Evolutionary conservation across 1,140 invertebrate genomes (phyloP).

Genomic region (Drosophila melanica): DNA sequence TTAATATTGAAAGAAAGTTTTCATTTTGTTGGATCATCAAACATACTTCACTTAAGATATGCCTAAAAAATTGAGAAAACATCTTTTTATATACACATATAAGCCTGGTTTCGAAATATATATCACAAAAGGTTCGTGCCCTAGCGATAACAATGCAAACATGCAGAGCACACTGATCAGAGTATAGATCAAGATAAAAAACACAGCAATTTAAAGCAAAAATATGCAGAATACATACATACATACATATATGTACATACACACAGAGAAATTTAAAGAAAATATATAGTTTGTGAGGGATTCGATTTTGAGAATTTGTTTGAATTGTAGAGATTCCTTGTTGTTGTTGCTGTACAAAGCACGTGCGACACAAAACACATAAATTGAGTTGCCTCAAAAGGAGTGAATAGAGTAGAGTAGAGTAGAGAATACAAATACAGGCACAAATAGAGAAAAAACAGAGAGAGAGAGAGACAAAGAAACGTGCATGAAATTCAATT

Average conservation of each 20-base stretch:
- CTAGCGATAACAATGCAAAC: background rate
- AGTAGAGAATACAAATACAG: slow-evolving; percentile 18
- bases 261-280: slow-evolving; percentile 2
- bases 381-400: slow-evolving; percentile 40
- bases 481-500: slow-evolving; percentile 82
- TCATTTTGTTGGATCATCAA: background rate
- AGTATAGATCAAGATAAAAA: background rate
- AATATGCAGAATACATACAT: slow-evolving; percentile 11
- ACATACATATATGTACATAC: slow-evolving; percentile 18
- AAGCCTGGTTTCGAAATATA: background rate
- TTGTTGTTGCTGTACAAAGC: slow-evolving; percentile 55
- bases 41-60: background rate
- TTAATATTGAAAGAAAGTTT: background rate
- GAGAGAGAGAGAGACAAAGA: slow-evolving; percentile 63
- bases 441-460: slow-evolving; percentile 28
- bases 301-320: background rate
- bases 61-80: background rate
- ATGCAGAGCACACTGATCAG: slow-evolving; percentile 8
- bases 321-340: slow-evolving; percentile 26
- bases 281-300: slow-evolving; percentile 19
- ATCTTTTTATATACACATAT: background rate
- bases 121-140: slow-evolving; percentile 1
- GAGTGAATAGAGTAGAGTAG: slow-evolving; percentile 30
- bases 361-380: slow-evolving; percentile 64
- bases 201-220: slow-evolving; percentile 3